A percentile compares a stretch with the other conserved stretches of the same genome.
Conservation (phyloP, 2,113 vertebrate genomes). For the Accipiter cooperii region DNA sequence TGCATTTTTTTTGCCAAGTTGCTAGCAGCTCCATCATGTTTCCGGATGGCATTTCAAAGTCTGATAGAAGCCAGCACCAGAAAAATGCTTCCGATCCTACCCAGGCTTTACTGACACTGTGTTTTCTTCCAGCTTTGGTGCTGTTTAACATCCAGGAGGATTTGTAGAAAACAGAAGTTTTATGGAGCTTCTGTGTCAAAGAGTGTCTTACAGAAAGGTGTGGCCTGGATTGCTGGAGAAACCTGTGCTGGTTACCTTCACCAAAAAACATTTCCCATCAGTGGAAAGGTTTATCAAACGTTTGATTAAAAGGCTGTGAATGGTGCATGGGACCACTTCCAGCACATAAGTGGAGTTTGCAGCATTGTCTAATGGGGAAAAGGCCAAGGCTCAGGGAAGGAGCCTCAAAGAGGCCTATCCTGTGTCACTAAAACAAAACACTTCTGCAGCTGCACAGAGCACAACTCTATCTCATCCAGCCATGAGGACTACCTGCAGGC, state of each 20-base stretch:
- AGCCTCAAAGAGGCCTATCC: background rate
- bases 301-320: background rate
- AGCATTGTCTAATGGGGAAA: background rate
- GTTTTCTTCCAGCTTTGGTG: background rate
- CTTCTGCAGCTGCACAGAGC: background rate
- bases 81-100: background rate
- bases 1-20: background rate
- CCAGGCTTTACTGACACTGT: background rate
- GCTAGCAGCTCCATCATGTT: background rate
- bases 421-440: background rate
- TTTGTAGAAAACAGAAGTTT: background rate
- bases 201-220: background rate
- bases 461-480: background rate
- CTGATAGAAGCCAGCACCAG: background rate
- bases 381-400: background rate
- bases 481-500: too few relatives aligned
- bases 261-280: background rate
- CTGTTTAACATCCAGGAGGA: background rate
- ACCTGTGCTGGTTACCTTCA: background rate
- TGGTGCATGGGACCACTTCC: background rate
- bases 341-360: background rate
- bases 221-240: background rate
- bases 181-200: background rate
- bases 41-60: background rate
- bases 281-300: background rate